Base-by-base conservation (phyloP, 2,113 vertebrate genomes). In the Nymphicus hollandicus region DNA sequence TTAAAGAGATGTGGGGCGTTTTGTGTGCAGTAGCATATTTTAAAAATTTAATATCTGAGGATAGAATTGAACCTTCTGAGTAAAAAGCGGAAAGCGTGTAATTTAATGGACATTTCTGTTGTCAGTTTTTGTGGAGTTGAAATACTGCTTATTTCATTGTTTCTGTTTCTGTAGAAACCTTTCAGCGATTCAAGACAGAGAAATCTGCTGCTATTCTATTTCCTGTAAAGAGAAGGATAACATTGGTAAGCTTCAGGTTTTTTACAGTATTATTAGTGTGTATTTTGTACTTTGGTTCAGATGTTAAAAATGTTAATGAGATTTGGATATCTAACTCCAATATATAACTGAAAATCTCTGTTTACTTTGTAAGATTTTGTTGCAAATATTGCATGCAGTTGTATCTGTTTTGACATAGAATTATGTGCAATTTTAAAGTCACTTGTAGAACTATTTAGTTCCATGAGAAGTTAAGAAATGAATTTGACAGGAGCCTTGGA, bases 211-310 rank as follows among this genome's bases (percentile, higher is more conserved):
- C 96, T 98, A 99, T 96, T 99, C 98, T 25, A 98, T 98, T 98
- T 99, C 98, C 58, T 98, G 98, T 96, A 98, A 98, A 98, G 98
- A 98, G 97, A 98, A 98, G 97, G 98, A 99, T 98, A 98, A 99
- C 95, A 98, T 98, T 49, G 98, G 98, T 98, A 97, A 98, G 98
- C 81, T 90, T 65, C 47, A 13, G 1, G 7, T 58, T 95, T 66
- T 18, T 71, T 90, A 49, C 61, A 47, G 25, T 20, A 37, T 84
- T 12, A 46, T 89, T 53, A 49, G 3, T 46, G 3, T 79, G 13
- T 84, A 17, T 31, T 60, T 81, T 68, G 18, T 60, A 43, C 9
- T 66, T 90, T 60, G 6, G 15, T 56, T 81, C 43, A 61, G 22
- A 56, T 69, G n/a, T 53, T 84, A 39, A 74, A 87, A 71, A 68